Conservation (phyloP, 1,140 invertebrate species). For the Lepidurus packardi region DNA sequence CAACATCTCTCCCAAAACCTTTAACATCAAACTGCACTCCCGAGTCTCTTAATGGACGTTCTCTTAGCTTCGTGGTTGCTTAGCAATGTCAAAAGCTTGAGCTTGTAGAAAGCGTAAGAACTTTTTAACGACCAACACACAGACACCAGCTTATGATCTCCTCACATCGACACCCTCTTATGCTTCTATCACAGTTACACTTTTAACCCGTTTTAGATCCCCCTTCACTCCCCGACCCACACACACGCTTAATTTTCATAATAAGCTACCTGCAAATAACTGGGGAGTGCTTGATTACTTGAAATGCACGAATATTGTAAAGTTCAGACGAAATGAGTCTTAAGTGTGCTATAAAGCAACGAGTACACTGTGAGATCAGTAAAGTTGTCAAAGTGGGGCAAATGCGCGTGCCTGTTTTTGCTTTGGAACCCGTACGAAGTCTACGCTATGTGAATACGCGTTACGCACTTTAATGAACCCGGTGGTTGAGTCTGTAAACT, state of each 20-base stretch:
- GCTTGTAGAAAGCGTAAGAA: neutral
- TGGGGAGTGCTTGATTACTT: neutral
- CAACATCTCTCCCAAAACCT: neutral
- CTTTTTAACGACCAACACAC: neutral
- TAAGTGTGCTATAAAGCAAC: too few species aligned
- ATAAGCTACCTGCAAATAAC: conserved; percentile 10
- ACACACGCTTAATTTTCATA: neutral
- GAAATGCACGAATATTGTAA: neutral
- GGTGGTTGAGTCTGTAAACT: too few species aligned
- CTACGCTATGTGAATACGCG: too few species aligned
- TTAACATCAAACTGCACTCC: conserved; percentile 1
- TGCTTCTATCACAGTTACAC: neutral
- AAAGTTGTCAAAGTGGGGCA: too few species aligned
- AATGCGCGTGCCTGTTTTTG: too few species aligned
- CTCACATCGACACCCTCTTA: neutral
- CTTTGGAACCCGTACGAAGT: too few species aligned
- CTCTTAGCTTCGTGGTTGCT: neutral
- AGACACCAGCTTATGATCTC: neutral
- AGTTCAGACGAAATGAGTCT: too few species aligned
- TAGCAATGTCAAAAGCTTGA: neutral
- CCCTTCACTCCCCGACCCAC: neutral
- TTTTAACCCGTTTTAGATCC: too few species aligned
- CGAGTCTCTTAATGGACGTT: neutral
- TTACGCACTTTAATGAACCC: too few species aligned
- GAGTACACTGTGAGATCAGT: too few species aligned